Evolutionary conservation across 2,888 invertebrate genomes (phyloP).

Genomic region (Hylaea fasciaria): DNA sequence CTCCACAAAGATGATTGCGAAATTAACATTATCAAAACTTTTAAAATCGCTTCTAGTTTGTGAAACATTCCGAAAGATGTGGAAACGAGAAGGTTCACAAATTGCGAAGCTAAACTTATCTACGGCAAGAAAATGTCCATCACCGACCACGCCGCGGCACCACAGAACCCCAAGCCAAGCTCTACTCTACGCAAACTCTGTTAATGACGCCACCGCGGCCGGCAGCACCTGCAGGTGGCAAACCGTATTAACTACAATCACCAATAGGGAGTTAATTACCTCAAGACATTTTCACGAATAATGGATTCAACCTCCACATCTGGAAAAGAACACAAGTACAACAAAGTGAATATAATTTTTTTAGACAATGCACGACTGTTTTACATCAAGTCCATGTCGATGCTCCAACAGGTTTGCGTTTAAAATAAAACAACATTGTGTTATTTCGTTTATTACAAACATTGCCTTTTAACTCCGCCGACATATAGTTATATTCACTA

Average conservation of each 20-base stretch:
- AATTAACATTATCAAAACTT: conserved; percentile 20
- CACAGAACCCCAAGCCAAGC: conserved; percentile 77
- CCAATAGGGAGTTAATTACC: conserved; percentile 85
- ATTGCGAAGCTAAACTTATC: conserved; percentile 44
- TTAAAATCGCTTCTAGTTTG: conserved; percentile 35
- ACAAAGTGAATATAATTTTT: conserved; percentile 81
- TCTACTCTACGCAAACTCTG: conserved; percentile 69
- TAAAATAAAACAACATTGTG: conserved; percentile 37
- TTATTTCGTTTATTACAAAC: conserved; percentile 22
- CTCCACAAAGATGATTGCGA: conserved; percentile 13
- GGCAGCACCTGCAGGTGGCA: conserved; percentile 64
- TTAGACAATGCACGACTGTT: conserved; percentile 77
- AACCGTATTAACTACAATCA: conserved; percentile 80
- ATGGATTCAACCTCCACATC: conserved; percentile 84
- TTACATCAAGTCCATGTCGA: conserved; percentile 82
- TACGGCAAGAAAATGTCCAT: conserved; percentile 58
- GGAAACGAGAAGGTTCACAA: conserved; percentile 37
- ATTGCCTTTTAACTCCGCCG: conserved; percentile 5
- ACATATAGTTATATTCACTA: not conserved
- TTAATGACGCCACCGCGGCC: conserved; percentile 57
- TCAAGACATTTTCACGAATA: conserved; percentile 84
- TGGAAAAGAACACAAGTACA: conserved; percentile 86
- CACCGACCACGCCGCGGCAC: conserved; percentile 66
- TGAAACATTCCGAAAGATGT: conserved; percentile 25
- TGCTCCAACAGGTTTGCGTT: conserved; percentile 40